Evolutionary conservation across 2,797 vertebrate species (phyloP).

Genomic region (Pangasius macronema): DNA sequence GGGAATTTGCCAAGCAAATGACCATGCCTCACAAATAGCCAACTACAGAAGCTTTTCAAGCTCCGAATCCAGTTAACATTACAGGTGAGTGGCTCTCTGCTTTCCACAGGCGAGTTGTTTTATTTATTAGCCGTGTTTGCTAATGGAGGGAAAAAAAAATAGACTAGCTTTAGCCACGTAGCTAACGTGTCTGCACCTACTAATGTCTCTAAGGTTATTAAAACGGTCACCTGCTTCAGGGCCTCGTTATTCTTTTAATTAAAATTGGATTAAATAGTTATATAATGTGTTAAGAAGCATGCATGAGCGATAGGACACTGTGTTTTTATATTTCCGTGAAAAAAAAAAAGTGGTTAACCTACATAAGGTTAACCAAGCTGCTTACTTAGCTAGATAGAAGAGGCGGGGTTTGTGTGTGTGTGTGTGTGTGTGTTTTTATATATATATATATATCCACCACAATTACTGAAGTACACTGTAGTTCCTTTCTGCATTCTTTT

Average conservation of each 20-base stretch:
- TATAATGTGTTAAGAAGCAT: background rate
- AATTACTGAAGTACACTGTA: no score
- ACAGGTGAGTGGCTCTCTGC: slow-evolving; percentile 16
- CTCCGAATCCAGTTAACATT: background rate
- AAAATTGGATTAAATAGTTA: background rate
- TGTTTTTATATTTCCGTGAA: background rate
- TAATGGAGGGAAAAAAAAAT: background rate
- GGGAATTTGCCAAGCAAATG: slow-evolving; percentile 22
- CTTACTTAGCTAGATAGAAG: background rate
- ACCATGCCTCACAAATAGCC: background rate
- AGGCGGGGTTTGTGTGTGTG: background rate
- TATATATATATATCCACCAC: no score
- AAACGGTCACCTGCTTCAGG: background rate
- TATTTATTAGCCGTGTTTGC: background rate
- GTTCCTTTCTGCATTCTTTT: no score
- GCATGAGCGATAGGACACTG: background rate
- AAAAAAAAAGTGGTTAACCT: background rate
- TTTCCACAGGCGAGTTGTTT: background rate
- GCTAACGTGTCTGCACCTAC: slow-evolving; percentile 12
- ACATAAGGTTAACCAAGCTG: background rate
- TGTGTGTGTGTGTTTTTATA: no score
- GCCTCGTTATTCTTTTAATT: background rate
- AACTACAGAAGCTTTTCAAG: background rate
- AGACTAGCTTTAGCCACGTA: slow-evolving; percentile 21
- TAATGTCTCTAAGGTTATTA: background rate